A percentile compares a stretch with the other conserved stretches of the same genome.
Conservation (phyloP, 2,888 invertebrate genomes). For the Scaptomyza flava region DNA sequence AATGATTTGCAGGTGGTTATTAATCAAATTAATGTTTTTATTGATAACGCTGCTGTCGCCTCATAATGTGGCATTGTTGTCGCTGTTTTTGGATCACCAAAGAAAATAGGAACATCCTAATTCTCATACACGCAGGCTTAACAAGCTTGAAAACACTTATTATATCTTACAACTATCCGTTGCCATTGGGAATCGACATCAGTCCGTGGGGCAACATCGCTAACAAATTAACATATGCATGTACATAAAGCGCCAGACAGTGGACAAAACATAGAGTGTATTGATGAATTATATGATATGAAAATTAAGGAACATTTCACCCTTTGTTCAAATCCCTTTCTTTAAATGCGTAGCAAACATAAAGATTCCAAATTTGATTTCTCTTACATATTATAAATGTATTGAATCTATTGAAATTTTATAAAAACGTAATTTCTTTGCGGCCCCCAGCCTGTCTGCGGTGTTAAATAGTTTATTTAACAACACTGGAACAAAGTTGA, state of each 20-base stretch:
- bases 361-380: too few species aligned
- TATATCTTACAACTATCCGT: constrained; percentile 62
- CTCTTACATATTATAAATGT: too few species aligned
- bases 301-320: too few species aligned
- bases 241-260: constrained; percentile 52
- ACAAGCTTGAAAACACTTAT: constrained; percentile 65
- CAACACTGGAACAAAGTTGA: neutral
- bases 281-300: neutral
- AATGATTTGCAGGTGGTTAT: constrained; percentile 83
- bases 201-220: constrained; percentile 32
- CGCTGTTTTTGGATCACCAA: constrained; percentile 3
- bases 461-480: too few species aligned
- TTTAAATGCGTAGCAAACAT: too few species aligned
- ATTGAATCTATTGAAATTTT: too few species aligned
- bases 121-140: constrained; percentile 21
- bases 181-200: constrained; percentile 30
- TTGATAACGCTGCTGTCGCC: constrained; percentile 72
- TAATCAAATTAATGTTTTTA: constrained; percentile 82
- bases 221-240: constrained; percentile 45
- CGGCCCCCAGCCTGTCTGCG: too few species aligned
- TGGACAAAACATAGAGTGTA: constrained; percentile 1
- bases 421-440: too few species aligned
- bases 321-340: too few species aligned
- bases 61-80: constrained; percentile 55
- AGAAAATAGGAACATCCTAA: constrained; percentile 19